Evolutionary conservation across 2,888 invertebrate species (phyloP).

Genomic region (Branchipolynoe longqiensis): DNA sequence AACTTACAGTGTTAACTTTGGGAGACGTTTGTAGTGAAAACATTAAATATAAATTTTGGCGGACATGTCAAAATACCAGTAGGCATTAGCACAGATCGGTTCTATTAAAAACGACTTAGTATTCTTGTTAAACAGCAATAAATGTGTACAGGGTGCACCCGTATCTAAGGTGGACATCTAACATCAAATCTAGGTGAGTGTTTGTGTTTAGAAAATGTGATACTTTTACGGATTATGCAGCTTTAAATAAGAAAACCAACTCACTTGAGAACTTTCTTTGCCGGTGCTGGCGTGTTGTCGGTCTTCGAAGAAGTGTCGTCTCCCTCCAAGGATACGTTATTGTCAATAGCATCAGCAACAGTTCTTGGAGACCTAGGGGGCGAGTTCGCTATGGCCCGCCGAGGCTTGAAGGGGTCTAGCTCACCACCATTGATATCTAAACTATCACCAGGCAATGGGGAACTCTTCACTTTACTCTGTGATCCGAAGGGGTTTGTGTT

Average conservation of each 20-base stretch:
- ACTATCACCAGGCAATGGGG: slow-evolving; percentile 65
- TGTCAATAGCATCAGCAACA: slow-evolving; percentile 35
- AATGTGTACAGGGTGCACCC: too few relatives aligned
- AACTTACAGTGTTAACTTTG: too few relatives aligned
- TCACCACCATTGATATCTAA: slow-evolving; percentile 50
- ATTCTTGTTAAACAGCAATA: too few relatives aligned
- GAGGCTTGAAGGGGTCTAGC: slow-evolving; percentile 44
- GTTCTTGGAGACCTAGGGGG: slow-evolving; percentile 53
- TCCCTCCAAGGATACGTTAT: not conserved
- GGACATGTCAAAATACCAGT: too few relatives aligned
- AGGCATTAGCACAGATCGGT: too few relatives aligned
- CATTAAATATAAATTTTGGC: too few relatives aligned
- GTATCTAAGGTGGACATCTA: not conserved
- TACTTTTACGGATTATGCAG: too few relatives aligned
- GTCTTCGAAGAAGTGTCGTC: not conserved
- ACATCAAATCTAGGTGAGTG: not conserved
- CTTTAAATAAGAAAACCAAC: not conserved
- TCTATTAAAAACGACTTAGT: too few relatives aligned
- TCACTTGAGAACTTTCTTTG: slow-evolving; percentile 41
- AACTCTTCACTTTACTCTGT: slow-evolving; percentile 70
- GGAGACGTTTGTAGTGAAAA: too few relatives aligned
- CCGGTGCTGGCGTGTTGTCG: slow-evolving; percentile 19
- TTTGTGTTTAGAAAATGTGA: too few relatives aligned
- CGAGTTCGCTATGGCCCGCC: slow-evolving; percentile 40
- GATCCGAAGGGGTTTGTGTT: slow-evolving; percentile 75